Conservation (phyloP, 2,113 vertebrate species). For the Mixornis gularis region DNA sequence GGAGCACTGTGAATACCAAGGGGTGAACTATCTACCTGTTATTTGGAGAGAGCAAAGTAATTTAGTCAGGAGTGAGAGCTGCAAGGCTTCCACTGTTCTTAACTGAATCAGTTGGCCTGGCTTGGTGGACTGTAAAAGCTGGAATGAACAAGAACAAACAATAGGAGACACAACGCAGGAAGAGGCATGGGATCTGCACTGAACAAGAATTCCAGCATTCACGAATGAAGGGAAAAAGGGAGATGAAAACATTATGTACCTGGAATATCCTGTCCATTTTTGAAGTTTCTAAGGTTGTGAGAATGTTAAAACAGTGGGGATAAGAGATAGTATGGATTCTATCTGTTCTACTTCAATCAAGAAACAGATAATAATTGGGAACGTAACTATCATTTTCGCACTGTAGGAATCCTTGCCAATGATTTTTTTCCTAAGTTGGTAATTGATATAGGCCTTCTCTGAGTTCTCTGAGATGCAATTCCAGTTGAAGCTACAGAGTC, state of each 20-base stretch:
- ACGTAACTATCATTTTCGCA: background rate
- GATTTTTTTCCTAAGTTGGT: background rate
- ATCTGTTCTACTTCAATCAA: background rate
- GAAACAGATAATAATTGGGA: background rate
- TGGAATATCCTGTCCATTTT: background rate
- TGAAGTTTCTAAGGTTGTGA: background rate
- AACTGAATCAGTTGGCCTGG: fast-evolving
- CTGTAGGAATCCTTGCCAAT: background rate
- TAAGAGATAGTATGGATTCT: background rate
- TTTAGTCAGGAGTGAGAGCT: background rate
- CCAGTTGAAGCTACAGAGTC: background rate
- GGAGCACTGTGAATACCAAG: background rate
- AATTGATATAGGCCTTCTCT: background rate
- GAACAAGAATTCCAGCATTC: background rate
- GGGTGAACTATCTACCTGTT: background rate
- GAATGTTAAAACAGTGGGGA: background rate
- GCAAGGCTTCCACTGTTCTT: background rate
- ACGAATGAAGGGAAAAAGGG: background rate
- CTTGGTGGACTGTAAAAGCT: background rate
- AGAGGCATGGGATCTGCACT: background rate
- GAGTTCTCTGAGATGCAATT: background rate
- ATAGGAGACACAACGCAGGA: background rate
- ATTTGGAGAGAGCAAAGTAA: background rate
- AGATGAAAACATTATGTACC: background rate
- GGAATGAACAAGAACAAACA: background rate